Conservation (phyloP, 1,140 invertebrate genomes). For the Euglossa dilemma region DNA sequence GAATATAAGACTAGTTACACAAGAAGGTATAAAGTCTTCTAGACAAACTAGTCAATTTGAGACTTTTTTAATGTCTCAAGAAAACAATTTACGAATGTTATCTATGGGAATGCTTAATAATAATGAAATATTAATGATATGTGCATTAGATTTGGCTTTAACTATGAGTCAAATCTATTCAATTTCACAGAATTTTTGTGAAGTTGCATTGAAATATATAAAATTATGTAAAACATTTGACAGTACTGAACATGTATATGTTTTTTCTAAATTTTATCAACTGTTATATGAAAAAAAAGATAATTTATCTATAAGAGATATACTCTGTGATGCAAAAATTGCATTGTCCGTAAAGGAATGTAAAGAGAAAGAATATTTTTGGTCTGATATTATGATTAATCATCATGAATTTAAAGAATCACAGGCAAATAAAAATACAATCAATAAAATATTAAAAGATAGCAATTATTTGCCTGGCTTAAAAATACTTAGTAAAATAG, state of each 20-base stretch:
- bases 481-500: constrained; percentile 61
- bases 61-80: constrained; percentile 75
- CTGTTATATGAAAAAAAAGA: constrained; percentile 68
- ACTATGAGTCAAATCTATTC: constrained; percentile 63
- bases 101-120: constrained; percentile 43
- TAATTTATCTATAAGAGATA: constrained; percentile 52
- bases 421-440: constrained; percentile 18
- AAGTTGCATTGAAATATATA: constrained; percentile 74
- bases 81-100: constrained; percentile 64
- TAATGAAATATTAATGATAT: constrained; percentile 72
- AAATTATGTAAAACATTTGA: constrained; percentile 68
- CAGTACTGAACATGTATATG: constrained; percentile 60
- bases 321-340: constrained; percentile 71
- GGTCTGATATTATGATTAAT: constrained; percentile 63
- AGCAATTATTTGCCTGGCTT: constrained; percentile 43
- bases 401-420: constrained; percentile 36
- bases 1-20: constrained; percentile 73
- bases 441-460: constrained; percentile 22
- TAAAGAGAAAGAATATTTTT: constrained; percentile 69
- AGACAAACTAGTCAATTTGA: constrained; percentile 73
- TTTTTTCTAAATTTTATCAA: constrained; percentile 68
- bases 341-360: constrained; percentile 66
- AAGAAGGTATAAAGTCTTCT: constrained; percentile 71
- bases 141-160: constrained; percentile 73
- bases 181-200: constrained; percentile 66